Evolutionary conservation across 2,797 vertebrate genomes (phyloP), one percentile per base, ranked within the genome.

Genomic region (Centroberyx gerrardi): DNA sequence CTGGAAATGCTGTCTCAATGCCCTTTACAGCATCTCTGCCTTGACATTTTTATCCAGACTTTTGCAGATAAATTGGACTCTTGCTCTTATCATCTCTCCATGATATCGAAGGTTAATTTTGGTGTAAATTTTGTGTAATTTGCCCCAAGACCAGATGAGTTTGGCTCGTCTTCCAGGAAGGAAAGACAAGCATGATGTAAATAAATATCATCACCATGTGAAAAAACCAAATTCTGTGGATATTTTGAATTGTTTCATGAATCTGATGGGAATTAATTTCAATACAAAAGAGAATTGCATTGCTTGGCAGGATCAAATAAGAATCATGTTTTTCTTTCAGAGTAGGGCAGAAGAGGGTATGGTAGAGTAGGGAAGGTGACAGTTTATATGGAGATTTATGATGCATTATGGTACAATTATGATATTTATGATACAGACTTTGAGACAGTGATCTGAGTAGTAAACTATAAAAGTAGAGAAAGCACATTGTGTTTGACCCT

Each of bases 21-120:
- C 44, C 14, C 61, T 52, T 18, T 42, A 29, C 27, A 74, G 56
- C 5, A 51, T 40, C 22, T 42, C 12, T 4, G 40, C 6, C 38
- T 44, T 40, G 15, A 49, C 8, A 65, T 48, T 42, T 40, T 17
- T 46, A 18, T 15, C 2, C 6, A 44, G 40, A 69, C 29, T 72
- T 40, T 27, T 62, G 27, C 48, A 31, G 18, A 68, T 65, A 18
- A 53, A 74, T 53, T 64, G 18, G 40, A 14, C 62, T 67, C 17
- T 36, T 31, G n/a, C 9, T 67, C 27, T 22, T 18, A 5, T 22
- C 10, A 10, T 14, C 44, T 14, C 22, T 36, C 4, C 8, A 27
- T 14, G 8, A 40, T 40, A 40, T 40, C 38, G 38, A 40, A 10
- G 38, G 38, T 40, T 40, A 40, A 40, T 40, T 10, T 40, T 40